Evolutionary conservation across 1,140 invertebrate species (phyloP).

Genomic region (Dysdera silvatica): DNA sequence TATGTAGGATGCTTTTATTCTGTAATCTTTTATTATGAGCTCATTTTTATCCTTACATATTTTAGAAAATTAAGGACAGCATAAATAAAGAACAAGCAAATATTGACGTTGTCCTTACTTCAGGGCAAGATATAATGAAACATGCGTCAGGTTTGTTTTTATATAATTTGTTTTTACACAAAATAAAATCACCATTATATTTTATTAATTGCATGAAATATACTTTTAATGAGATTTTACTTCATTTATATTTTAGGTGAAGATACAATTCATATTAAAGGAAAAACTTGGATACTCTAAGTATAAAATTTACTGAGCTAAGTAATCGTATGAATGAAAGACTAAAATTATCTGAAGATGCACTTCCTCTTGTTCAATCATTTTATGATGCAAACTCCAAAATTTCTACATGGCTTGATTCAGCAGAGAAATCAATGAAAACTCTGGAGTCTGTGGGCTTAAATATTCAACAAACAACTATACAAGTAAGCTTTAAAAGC

Average conservation of each 20-base stretch:
- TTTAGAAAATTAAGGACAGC: conserved; percentile 15
- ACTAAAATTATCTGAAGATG: conserved; percentile 70
- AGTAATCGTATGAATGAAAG: conserved; percentile 74
- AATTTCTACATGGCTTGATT: conserved; percentile 84
- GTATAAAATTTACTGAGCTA: conserved; percentile 79
- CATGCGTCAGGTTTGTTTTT: conserved; percentile 59
- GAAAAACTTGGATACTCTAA: conserved; percentile 84
- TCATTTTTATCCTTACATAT: not conserved
- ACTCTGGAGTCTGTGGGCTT: conserved; percentile 55
- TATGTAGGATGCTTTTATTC: too few species aligned
- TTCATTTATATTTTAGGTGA: conserved; percentile 50
- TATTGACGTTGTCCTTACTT: conserved; percentile 34
- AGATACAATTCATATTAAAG: conserved; percentile 85
- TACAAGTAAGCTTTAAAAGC: conserved; percentile 33
- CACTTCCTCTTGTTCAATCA: conserved; percentile 82
- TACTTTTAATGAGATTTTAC: not conserved
- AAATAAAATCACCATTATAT: not conserved
- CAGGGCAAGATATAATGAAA: conserved; percentile 84
- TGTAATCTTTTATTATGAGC: not conserved
- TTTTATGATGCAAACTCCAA: conserved; percentile 82
- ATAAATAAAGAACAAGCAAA: conserved; percentile 5
- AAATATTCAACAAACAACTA: conserved; percentile 38
- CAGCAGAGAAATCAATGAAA: conserved; percentile 75
- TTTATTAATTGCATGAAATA: not conserved
- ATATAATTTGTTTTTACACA: not conserved